Conservation (phyloP, 92 coral and sea anemone genomes). For the Bergia puertoricense region DNA sequence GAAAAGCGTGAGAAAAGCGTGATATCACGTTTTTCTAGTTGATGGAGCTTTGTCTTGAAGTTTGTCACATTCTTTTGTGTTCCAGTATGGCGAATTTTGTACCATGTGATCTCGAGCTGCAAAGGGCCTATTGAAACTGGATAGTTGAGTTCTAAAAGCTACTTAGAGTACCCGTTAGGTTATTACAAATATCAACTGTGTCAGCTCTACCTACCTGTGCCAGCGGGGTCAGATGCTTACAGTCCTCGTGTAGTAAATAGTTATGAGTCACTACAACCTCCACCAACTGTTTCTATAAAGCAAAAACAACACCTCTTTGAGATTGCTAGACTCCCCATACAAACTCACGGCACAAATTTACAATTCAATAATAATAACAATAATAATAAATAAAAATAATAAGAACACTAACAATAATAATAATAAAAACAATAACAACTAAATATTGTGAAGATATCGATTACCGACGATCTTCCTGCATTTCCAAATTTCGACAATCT, state of each 20-base stretch:
- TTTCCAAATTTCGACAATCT: too few species aligned
- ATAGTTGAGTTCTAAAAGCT: background rate
- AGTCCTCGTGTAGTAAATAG: slow-evolving; percentile 81
- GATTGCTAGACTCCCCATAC: background rate
- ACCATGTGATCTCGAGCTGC: too few species aligned
- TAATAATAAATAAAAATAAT: background rate
- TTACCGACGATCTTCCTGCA: too few species aligned
- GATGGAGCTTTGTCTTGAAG: too few species aligned
- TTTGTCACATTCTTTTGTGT: too few species aligned
- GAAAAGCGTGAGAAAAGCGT: too few species aligned
- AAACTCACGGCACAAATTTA: background rate
- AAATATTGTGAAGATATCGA: too few species aligned
- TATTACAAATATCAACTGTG: background rate
- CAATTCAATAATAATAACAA: background rate
- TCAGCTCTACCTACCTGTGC: slow-evolving; percentile 66
- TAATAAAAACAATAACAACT: too few species aligned
- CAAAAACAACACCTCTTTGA: background rate
- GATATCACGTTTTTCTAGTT: too few species aligned
- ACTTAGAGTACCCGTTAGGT: too few species aligned
- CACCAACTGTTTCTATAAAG: slow-evolving; percentile 66
- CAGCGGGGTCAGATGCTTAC: slow-evolving; percentile 78
- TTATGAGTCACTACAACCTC: slow-evolving; percentile 76
- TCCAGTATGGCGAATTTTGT: too few species aligned
- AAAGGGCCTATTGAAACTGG: background rate
- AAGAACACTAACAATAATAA: too few species aligned